phyloP scores from a whole-genome alignment of 1,140 invertebrate species.

The Brachionus paranguensis region DNA sequence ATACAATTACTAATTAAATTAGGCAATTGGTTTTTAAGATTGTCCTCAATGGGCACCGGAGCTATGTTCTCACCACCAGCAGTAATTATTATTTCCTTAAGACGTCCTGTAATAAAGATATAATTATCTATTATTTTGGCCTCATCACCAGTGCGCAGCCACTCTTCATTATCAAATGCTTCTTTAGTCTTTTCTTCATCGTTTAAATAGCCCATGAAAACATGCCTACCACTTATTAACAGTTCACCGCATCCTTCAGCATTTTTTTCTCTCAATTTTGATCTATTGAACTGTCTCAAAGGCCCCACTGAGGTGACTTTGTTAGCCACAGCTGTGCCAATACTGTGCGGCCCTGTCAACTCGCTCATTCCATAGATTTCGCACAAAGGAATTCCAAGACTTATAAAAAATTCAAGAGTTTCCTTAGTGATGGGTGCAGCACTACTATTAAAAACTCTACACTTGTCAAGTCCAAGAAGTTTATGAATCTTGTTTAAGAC shows the following conservation, averaged over 20 bases:
- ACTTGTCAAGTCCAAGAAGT: constrained; percentile 69
- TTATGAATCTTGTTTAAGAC: constrained; percentile 70
- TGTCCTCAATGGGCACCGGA: constrained; percentile 76
- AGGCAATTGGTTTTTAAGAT: constrained; percentile 68
- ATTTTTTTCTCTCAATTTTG: constrained; percentile 61
- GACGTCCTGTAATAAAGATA: constrained; percentile 41
- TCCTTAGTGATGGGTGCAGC: constrained; percentile 78
- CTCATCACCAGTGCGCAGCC: constrained; percentile 73
- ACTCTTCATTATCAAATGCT: constrained; percentile 67
- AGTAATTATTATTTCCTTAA: constrained; percentile 39
- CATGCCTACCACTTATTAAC: constrained; percentile 67
- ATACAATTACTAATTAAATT: constrained; percentile 70
- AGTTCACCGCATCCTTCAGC: constrained; percentile 71
- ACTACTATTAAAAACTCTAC: constrained; percentile 64
- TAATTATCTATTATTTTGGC: constrained; percentile 25
- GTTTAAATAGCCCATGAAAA: constrained; percentile 84
- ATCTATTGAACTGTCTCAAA: neutral
- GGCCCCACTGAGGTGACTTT: constrained; percentile 65
- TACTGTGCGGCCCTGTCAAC: constrained; percentile 66
- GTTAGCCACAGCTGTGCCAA: constrained; percentile 56
- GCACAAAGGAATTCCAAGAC: constrained; percentile 71
- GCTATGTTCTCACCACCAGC: constrained; percentile 69
- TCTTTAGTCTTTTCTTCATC: constrained; percentile 69
- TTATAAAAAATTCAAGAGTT: constrained; percentile 75
- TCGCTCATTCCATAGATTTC: constrained; percentile 69